Evolutionary conservation across 2,113 vertebrate genomes (phyloP).

Genomic region (Ceyx melanurus): DNA sequence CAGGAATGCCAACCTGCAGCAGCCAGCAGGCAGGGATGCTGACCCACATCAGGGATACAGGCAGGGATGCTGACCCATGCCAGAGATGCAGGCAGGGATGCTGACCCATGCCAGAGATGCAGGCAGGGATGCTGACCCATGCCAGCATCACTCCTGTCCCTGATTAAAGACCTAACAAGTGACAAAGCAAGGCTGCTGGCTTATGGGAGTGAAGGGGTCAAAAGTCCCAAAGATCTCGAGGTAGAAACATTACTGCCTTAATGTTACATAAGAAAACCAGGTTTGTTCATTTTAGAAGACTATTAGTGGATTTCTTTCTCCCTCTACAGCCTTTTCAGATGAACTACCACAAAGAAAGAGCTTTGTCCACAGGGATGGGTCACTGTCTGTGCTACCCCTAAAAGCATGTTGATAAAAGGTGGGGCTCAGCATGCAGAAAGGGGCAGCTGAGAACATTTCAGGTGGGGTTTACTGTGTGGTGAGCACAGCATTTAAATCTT

Average conservation of each 20-base stretch:
- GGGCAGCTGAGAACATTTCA: background rate
- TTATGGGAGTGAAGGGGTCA: background rate
- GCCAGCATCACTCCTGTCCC: background rate
- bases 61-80: background rate
- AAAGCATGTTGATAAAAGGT: background rate
- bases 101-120: rapidly evolving
- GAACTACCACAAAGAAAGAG: background rate
- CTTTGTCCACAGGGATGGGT: background rate
- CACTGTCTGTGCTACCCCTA: background rate
- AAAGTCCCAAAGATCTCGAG: background rate
- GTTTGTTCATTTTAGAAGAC: background rate
- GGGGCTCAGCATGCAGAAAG: background rate
- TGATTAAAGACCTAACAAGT: background rate
- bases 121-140: background rate
- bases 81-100: background rate
- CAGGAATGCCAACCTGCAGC: background rate
- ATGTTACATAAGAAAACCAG: background rate
- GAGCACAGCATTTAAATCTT: background rate
- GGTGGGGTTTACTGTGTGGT: background rate
- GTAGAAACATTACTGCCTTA: background rate
- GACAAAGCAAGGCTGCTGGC: background rate
- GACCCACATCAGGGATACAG: background rate
- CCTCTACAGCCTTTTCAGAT: background rate
- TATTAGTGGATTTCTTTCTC: background rate
- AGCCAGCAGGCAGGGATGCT: background rate